Evolutionary conservation across 2,797 vertebrate genomes (phyloP).

Genomic region (Sebastolobus alascanus): DNA sequence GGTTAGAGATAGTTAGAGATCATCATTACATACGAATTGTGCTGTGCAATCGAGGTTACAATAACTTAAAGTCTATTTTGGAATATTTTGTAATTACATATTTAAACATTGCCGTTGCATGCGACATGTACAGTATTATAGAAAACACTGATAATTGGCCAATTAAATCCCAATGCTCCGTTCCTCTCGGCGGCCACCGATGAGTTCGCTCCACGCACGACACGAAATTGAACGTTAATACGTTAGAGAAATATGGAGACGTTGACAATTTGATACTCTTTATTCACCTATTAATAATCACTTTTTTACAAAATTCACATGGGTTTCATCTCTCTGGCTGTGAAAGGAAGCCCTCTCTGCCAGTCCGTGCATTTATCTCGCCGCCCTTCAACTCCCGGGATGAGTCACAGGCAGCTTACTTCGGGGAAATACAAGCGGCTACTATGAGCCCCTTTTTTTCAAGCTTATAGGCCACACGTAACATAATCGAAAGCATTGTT

Average conservation of each 20-base stretch:
- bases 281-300: slow-evolving; percentile 72
- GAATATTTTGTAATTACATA: background rate
- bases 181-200: background rate
- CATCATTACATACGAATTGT: background rate
- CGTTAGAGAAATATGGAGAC: slow-evolving; percentile 22
- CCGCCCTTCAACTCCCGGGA: background rate
- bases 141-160: background rate
- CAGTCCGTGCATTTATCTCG: slow-evolving; percentile 30
- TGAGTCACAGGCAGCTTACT: slow-evolving; percentile 30
- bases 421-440: slow-evolving; percentile 16
- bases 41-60: slow-evolving; percentile 6
- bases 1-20: background rate
- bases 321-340: slow-evolving; percentile 19
- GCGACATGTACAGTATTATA: slow-evolving; percentile 8
- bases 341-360: slow-evolving; percentile 30
- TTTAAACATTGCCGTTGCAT: background rate
- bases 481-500: slow-evolving; percentile 33
- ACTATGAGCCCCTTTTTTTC: slow-evolving; percentile 21
- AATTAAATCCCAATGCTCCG: background rate
- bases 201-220: background rate
- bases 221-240: background rate
- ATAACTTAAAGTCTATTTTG: slow-evolving; percentile 19
- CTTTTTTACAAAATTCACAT: slow-evolving; percentile 81
- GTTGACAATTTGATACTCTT: slow-evolving; percentile 57
- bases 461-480: slow-evolving; percentile 27